phyloP scores from a whole-genome alignment of 2,797 vertebrate genomes.

The Tokudaia muenninki region DNA sequence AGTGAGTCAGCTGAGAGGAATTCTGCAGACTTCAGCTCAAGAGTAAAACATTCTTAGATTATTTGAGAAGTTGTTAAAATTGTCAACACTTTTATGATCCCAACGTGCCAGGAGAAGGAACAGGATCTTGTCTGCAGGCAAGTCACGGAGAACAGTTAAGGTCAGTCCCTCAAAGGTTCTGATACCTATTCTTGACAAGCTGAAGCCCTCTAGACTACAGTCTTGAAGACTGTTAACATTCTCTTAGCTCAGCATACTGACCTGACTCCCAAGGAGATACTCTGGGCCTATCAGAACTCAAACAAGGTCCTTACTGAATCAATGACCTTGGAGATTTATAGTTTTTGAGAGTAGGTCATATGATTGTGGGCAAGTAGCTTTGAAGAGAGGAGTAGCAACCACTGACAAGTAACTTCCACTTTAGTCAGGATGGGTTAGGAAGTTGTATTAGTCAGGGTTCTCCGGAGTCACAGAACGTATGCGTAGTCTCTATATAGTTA shows the following conservation, averaged over 20 bases:
- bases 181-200: background rate
- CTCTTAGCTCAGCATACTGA: background rate
- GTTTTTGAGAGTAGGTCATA: background rate
- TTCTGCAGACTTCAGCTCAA: background rate
- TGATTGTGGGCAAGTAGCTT: background rate
- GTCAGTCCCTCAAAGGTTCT: background rate
- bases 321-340: background rate
- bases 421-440: background rate
- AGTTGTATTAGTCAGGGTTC: too few relatives aligned
- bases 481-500: too few relatives aligned
- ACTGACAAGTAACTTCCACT: fast-evolving
- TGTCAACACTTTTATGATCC: too few relatives aligned
- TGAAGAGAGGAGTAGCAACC: fast-evolving
- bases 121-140: background rate
- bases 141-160: background rate
- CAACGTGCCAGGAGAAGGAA: background rate
- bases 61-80: background rate
- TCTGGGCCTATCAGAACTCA: background rate
- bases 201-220: background rate
- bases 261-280: background rate
- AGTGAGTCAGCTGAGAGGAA: fast-evolving
- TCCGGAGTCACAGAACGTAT: too few relatives aligned
- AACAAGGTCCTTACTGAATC: background rate
- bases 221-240: background rate
- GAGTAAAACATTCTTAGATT: background rate